These are phyloP conservation scores for Steinernema carpocapsae DNA, from an alignment of 2,888 invertebrate species.

Conservation along the genomic window DNA sequence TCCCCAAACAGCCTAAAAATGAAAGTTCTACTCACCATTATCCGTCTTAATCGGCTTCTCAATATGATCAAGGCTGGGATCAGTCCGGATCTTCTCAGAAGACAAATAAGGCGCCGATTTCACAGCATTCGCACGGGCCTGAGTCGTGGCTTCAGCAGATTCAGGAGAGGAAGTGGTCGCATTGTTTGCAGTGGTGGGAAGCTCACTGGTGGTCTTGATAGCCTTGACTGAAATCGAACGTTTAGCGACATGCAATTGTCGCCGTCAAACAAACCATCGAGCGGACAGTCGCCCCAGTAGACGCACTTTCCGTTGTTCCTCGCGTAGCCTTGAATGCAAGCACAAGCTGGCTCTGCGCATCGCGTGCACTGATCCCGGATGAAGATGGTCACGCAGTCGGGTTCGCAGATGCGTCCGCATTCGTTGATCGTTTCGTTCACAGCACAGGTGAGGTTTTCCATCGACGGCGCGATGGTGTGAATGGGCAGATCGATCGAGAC, in stretches of 20 bases:
- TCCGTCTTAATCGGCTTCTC: constrained; percentile 10
- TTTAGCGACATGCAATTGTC: background rate
- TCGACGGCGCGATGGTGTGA: constrained; percentile 24
- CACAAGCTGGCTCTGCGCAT: constrained; percentile 61
- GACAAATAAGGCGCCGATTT: constrained; percentile 19
- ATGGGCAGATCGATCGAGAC: constrained; percentile 7
- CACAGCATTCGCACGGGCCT: constrained; percentile 20
- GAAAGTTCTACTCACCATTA: background rate
- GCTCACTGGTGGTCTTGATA: background rate
- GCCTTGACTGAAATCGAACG: constrained; percentile 8
- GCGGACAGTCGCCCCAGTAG: constrained; percentile 67
- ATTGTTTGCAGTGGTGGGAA: constrained; percentile 12
- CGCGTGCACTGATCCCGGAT: constrained; percentile 61
- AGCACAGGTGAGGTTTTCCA: constrained; percentile 47
- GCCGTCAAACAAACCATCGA: constrained; percentile 31
- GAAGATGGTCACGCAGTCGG: constrained; percentile 66
- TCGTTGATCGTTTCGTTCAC: constrained; percentile 67
- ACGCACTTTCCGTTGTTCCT: constrained; percentile 58
- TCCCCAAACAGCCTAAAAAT: background rate
- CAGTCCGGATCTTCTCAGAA: constrained; percentile 21
- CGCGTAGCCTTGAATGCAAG: constrained; percentile 66
- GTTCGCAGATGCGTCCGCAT: constrained; percentile 66
- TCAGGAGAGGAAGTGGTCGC: constrained; percentile 2
- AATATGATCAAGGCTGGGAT: constrained; percentile 2
- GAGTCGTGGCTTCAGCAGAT: background rate